These are phyloP conservation scores for Nestor notabilis DNA, from an alignment of 2,113 vertebrate species.

Conservation along the genomic window DNA sequence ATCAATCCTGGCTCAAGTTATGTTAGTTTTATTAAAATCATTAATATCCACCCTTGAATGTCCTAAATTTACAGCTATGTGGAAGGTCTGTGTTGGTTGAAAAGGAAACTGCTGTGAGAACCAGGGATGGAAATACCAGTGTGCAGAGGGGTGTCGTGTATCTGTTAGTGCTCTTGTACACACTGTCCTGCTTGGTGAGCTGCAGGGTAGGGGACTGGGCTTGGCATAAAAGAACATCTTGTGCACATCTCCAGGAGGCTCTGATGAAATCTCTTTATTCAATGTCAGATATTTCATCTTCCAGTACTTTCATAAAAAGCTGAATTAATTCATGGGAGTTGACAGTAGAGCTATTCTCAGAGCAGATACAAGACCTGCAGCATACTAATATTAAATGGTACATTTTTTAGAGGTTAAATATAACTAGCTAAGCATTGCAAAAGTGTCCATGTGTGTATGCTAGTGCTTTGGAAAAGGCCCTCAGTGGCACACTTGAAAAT, in stretches of 20 bases:
- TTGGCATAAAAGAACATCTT: neutral
- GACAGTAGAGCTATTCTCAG: neutral
- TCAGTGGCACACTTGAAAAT: neutral
- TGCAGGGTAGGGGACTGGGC: neutral
- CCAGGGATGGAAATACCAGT: neutral
- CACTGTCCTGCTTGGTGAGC: neutral
- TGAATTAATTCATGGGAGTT: neutral
- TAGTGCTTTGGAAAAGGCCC: neutral
- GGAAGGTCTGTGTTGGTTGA: neutral
- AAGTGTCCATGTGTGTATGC: neutral
- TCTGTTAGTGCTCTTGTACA: fast-evolving
- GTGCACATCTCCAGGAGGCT: neutral
- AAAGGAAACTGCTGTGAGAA: neutral
- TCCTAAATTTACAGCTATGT: neutral
- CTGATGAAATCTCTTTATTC: neutral
- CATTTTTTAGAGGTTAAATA: neutral
- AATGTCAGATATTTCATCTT: neutral
- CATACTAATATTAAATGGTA: neutral
- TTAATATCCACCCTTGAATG: neutral
- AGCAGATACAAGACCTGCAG: neutral
- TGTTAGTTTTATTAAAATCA: neutral
- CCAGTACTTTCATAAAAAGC: neutral
- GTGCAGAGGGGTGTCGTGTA: neutral
- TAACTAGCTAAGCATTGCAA: neutral
- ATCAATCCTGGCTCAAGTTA: neutral